phyloP scores from a whole-genome alignment of 2,797 vertebrate species.

The Nasua narica region DNA sequence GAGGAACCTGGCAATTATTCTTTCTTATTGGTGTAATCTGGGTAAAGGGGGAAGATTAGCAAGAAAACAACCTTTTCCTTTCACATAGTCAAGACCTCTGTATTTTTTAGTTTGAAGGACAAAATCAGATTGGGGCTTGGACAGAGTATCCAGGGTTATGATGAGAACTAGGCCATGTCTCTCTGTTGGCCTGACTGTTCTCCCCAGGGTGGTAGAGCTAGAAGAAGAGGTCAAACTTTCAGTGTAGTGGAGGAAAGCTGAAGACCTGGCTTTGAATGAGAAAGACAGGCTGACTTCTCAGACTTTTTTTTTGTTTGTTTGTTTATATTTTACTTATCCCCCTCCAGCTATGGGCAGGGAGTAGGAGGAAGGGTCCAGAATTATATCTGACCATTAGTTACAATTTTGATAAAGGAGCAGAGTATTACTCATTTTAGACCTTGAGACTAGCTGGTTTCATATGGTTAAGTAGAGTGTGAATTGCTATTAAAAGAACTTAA shows the following conservation, averaged over 20 bases:
- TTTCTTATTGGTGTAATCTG: not conserved
- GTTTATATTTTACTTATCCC: not conserved
- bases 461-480: not conserved
- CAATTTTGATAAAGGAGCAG: not conserved
- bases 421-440: not conserved
- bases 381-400: not conserved
- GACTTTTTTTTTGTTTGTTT: not conserved
- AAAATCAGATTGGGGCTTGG: not conserved
- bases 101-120: not conserved
- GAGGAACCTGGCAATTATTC: not conserved
- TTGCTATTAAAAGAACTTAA: not conserved
- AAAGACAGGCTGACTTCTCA: not conserved
- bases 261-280: not conserved
- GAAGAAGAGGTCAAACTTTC: not conserved
- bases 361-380: not conserved
- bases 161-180: not conserved
- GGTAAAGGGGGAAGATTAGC: not conserved
- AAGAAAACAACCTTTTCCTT: not conserved
- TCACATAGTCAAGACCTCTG: not conserved
- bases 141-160: not conserved
- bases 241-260: not conserved
- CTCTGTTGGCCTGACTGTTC: not conserved
- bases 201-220: not conserved
- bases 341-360: not conserved
- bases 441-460: not conserved